These are phyloP conservation scores for Boloria selene DNA, from an alignment of 2,888 invertebrate genomes.

Conservation along the genomic window DNA sequence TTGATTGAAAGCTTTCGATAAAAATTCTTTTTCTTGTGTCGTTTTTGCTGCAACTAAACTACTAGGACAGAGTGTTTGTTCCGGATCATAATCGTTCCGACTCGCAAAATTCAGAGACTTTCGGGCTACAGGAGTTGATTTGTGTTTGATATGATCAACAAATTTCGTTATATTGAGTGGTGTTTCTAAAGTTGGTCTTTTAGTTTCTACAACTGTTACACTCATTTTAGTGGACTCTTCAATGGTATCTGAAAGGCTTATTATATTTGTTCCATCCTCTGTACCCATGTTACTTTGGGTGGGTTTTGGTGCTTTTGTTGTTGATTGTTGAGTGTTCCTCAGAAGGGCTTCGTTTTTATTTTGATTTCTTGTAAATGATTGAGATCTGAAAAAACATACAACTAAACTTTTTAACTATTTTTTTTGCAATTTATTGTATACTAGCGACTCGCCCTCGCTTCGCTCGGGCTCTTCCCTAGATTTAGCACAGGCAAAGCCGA, in stretches of 20 bases:
- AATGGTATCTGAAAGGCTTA: slow-evolving; percentile 55
- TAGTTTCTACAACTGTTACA: slow-evolving; percentile 50
- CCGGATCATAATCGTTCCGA: slow-evolving; percentile 52
- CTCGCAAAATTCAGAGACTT: slow-evolving; percentile 67
- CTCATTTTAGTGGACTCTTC: slow-evolving; percentile 47
- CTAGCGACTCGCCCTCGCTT: too few species aligned
- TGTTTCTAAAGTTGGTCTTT: slow-evolving; percentile 55
- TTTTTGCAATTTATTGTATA: too few species aligned
- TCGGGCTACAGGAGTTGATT: slow-evolving; percentile 70
- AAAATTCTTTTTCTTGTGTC: slow-evolving; percentile 69
- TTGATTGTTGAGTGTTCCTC: slow-evolving; percentile 37
- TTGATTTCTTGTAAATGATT: slow-evolving; percentile 55
- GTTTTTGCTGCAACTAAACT: slow-evolving; percentile 55
- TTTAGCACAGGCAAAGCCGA: too few species aligned
- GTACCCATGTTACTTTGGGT: neutral
- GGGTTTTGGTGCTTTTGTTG: slow-evolving; percentile 21
- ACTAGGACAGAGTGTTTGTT: slow-evolving; percentile 62
- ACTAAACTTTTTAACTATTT: too few species aligned
- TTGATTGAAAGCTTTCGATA: slow-evolving; percentile 66
- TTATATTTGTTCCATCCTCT: slow-evolving; percentile 48
- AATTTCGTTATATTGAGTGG: slow-evolving; percentile 68
- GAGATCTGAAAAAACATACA: slow-evolving; percentile 49
- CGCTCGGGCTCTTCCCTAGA: too few species aligned
- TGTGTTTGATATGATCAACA: slow-evolving; percentile 62
- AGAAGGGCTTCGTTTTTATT: slow-evolving; percentile 44